A percentile compares a stretch with the other conserved stretches of the same genome.
These are phyloP conservation scores for Sebastes minor DNA, from an alignment of 2,797 vertebrate genomes.

Conservation along the genomic window DNA sequence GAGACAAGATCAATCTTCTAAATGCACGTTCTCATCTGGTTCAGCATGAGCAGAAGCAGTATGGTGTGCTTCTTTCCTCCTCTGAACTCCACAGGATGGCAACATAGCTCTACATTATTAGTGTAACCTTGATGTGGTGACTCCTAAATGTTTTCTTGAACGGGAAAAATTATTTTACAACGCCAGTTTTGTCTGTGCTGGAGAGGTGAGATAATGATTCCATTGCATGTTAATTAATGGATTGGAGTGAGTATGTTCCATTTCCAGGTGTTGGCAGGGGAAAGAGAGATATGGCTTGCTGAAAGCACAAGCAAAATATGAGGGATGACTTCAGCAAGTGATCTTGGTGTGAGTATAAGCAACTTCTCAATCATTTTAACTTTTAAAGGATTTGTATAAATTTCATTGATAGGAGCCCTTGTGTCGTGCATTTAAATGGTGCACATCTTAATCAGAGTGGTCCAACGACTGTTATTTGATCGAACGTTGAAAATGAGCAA, in stretches of 20 bases:
- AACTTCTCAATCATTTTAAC: background rate
- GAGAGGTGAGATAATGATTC: constrained; percentile 41
- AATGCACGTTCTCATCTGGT: background rate
- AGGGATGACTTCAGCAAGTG: background rate
- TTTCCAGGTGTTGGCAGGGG: constrained; percentile 36
- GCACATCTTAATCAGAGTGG: background rate
- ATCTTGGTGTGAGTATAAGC: background rate
- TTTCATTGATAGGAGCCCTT: background rate
- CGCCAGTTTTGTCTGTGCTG: constrained; percentile 31
- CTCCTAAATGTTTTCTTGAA: constrained; percentile 33
- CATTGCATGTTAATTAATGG: constrained; percentile 53
- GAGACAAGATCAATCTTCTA: background rate
- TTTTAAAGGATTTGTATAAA: background rate
- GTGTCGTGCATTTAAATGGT: background rate
- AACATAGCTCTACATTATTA: constrained; percentile 62
- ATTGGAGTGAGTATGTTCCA: constrained; percentile 17
- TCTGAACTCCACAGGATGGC: constrained; percentile 71
- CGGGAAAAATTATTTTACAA: background rate
- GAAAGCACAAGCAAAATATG: constrained; percentile 2
- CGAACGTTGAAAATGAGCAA: background rate
- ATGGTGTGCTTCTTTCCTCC: constrained; percentile 12
- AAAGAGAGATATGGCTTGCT: constrained; percentile 18
- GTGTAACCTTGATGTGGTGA: constrained; percentile 46
- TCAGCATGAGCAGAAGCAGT: constrained; percentile 28
- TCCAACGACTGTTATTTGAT: background rate